Evolutionary conservation across 2,797 vertebrate genomes (phyloP).

Genomic region (Perodicticus potto): DNA sequence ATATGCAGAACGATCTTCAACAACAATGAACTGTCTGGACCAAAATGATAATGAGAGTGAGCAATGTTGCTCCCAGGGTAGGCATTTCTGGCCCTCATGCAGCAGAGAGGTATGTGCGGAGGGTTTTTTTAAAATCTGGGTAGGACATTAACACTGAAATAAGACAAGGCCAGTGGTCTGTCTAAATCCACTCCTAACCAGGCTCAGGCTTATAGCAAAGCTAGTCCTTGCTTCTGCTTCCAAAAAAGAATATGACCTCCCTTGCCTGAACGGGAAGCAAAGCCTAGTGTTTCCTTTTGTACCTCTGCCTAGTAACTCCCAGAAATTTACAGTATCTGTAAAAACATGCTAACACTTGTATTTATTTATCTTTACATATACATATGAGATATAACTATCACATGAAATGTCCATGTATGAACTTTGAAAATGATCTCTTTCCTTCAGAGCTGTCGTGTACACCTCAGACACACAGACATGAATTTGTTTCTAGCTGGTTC

Average conservation of each 20-base stretch:
- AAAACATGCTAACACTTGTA: constrained; percentile 56
- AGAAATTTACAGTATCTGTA: background rate
- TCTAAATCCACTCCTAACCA: background rate
- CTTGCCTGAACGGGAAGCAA: background rate
- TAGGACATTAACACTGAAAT: background rate
- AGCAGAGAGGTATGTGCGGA: background rate
- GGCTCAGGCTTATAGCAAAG: background rate
- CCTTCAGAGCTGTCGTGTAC: background rate
- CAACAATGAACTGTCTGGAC: background rate
- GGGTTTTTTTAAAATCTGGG: background rate
- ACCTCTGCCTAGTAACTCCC: constrained; percentile 2
- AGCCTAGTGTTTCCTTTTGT: constrained; percentile 36
- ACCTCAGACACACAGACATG: background rate
- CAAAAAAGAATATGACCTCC: background rate
- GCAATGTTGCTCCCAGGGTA: background rate
- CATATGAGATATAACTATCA: background rate
- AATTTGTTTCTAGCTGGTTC: constrained; percentile 44
- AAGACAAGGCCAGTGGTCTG: background rate
- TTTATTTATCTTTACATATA: constrained; percentile 12
- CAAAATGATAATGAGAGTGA: background rate
- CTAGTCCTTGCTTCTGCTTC: constrained; percentile 29
- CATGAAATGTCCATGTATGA: constrained; percentile 36
- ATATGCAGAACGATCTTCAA: background rate
- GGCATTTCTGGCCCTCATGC: background rate
- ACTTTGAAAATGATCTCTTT: constrained; percentile 3